Evolutionary conservation across 2,888 invertebrate species (phyloP), one percentile per base, ranked within the genome.

Genomic region (Mythimna vitellina): DNA sequence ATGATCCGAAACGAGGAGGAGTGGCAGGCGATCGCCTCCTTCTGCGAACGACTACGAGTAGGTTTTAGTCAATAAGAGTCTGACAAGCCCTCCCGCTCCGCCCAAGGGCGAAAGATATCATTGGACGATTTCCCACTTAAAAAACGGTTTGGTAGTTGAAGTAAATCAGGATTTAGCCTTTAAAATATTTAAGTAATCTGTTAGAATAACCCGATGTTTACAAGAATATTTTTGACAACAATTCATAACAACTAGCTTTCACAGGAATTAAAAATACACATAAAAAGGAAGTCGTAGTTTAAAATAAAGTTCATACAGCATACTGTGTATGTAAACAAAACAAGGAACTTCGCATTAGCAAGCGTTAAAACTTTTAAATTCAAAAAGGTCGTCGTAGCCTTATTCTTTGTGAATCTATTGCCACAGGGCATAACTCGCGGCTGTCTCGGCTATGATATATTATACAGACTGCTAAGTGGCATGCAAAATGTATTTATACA

Each of bases 401-500:
- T 80, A 71, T 77, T 80, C 73, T 81, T 80, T 63, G 68, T 56
- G 61, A 78, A 75, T 76, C 73, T 74, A 79, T 76, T 65, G 77
- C 73, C 65, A 71, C 62, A 74, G 85, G 82, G 87, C 89, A 90
- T 90, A 91, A 90, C 88, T 91, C 88, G 83, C 78, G 86, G 87
- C 89, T 91, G 93, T 92, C 92, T 88, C 78, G 64, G 81, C 84
- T 87, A 91, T 94, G 94, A 95, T 92, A 93, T 92, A 95, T 93
- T 87, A 90, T 88, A 87, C 89, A 85, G 91, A 89, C 93, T 94
- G 94, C 92, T 96, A 96, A 96, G 96, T 95, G 93, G 94, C 93
- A 96, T 95, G 94, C 95, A 95, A 93, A 95, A 94, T 95, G 92
- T 95, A 95, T 95, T 95, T 95, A 94, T 95, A 95, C 93, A 93